Percentiles rank a stretch among this genome's conserved stretches.
Conservation (phyloP, 2,113 vertebrate species). For the Eonycteris spelaea region DNA sequence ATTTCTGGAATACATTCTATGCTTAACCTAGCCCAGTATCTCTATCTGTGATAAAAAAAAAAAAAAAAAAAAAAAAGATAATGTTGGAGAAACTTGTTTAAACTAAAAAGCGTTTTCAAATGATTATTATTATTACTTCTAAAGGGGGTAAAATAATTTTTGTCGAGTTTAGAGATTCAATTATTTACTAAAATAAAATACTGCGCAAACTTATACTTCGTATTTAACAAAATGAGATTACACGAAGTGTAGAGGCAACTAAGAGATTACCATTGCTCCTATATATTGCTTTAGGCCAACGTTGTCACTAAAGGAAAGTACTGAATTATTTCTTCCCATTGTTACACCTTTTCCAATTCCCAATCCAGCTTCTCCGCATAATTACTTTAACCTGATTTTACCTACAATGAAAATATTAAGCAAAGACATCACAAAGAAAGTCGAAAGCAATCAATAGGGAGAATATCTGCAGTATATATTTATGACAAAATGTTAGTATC, state of each 20-base stretch:
- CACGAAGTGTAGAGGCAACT: background rate
- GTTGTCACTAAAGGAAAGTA: background rate
- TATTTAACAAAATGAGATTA: background rate
- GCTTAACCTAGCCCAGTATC: background rate
- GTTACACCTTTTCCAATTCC: background rate
- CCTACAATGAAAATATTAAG: background rate
- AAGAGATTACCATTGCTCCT: background rate
- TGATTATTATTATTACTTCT: background rate
- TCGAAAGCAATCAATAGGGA: background rate
- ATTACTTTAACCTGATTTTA: background rate
- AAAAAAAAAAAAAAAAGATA: background rate
- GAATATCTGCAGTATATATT: background rate
- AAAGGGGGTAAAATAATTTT: background rate
- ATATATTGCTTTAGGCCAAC: background rate
- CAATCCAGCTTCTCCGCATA: background rate
- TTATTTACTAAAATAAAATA: constrained; percentile 1
- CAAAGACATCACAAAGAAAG: background rate
- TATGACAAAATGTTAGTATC: background rate
- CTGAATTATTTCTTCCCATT: background rate
- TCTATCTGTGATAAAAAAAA: background rate
- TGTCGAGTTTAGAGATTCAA: background rate
- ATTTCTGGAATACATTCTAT: background rate
- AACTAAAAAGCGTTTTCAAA: background rate
- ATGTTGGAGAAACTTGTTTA: background rate
- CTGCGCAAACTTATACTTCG: background rate